Evolutionary conservation across 2,113 vertebrate species (phyloP).

Genomic region (Tragulus kanchil): DNA sequence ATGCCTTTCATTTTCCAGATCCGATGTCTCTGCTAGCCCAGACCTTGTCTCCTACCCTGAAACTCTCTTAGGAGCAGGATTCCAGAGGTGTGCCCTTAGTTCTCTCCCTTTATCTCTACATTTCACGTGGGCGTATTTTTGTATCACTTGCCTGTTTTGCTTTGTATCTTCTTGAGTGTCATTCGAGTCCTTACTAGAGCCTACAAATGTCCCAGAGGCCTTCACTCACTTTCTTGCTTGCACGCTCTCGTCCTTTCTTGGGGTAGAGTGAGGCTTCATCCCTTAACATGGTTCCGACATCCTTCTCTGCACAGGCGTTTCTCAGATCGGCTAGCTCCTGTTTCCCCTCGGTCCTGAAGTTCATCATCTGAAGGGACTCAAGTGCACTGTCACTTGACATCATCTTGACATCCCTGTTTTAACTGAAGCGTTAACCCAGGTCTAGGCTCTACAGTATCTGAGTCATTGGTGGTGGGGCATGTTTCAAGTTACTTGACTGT

Average conservation of each 20-base stretch:
- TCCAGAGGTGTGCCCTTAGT: background rate
- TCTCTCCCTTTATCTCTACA: background rate
- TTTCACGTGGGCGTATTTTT: background rate
- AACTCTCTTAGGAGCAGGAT: slow-evolving; percentile 17
- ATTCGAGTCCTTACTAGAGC: background rate
- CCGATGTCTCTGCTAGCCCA: background rate
- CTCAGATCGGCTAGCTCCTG: background rate
- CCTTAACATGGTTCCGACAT: background rate
- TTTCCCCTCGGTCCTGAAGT: background rate
- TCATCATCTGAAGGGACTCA: background rate
- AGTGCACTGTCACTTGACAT: background rate
- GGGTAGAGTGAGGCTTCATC: background rate
- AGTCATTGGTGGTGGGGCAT: background rate
- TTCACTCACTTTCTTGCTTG: background rate
- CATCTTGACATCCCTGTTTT: background rate
- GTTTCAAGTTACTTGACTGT: background rate
- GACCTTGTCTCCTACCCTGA: background rate
- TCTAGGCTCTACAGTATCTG: background rate
- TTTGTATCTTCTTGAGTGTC: background rate
- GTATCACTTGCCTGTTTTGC: background rate
- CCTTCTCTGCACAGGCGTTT: background rate
- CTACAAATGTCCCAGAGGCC: background rate
- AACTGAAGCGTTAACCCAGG: background rate
- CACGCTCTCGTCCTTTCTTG: background rate
- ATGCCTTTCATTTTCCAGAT: background rate